Evolutionary conservation across 2,113 vertebrate genomes (phyloP).

Genomic region (Copsychus sechellarum): DNA sequence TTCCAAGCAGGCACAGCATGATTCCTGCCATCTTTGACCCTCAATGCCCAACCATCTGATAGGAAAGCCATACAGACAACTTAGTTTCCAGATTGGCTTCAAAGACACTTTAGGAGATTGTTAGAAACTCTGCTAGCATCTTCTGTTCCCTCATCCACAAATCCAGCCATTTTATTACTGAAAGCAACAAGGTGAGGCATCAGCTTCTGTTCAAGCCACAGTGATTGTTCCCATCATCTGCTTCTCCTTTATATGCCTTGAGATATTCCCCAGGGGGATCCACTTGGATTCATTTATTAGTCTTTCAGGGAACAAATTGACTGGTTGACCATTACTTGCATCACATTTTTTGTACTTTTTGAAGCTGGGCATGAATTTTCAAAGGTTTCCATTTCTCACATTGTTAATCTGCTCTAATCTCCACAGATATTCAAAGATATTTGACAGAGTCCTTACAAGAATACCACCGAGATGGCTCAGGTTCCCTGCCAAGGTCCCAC

Average conservation of each 20-base stretch:
- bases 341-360: background rate
- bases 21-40: background rate
- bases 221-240: background rate
- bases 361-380: background rate
- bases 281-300: too few species aligned
- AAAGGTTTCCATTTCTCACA: background rate
- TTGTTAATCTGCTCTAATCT: background rate
- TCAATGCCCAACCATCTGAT: fast-evolving
- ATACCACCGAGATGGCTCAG: background rate
- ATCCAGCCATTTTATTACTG: background rate
- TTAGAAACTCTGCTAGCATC: background rate
- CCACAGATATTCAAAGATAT: fast-evolving
- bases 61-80: background rate
- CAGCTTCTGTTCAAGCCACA: background rate
- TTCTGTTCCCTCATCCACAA: background rate
- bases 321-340: background rate
- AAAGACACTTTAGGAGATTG: background rate
- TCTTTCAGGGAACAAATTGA: background rate
- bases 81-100: background rate
- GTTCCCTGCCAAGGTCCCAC: fast-evolving
- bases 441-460: background rate
- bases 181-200: background rate
- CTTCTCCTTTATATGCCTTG: background rate
- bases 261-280: background rate
- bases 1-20: fast-evolving